Evolutionary conservation across 2,113 vertebrate genomes (phyloP).

Genomic region (Oceanites oceanicus): DNA sequence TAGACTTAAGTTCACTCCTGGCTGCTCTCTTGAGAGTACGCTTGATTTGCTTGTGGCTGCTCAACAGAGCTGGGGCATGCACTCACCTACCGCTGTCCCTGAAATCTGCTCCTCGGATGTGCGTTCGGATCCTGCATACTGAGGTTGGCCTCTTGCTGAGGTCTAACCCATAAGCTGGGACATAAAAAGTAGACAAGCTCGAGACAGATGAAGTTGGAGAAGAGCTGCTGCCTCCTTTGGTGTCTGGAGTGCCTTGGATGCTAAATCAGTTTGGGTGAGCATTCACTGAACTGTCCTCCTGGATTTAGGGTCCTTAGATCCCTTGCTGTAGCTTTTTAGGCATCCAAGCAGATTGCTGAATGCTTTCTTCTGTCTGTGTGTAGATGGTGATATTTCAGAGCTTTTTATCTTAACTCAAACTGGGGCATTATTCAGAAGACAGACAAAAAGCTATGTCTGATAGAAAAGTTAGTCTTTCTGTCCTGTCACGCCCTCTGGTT

Average conservation of each 20-base stretch:
- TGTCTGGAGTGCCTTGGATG: not conserved
- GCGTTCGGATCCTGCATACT: accelerated
- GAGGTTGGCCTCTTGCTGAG: not conserved
- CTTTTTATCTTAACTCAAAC: not conserved
- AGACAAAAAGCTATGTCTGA: not conserved
- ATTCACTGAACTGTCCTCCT: not conserved
- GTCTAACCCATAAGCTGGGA: not conserved
- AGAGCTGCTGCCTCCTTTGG: not conserved
- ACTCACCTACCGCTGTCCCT: accelerated
- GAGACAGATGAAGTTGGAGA: not conserved
- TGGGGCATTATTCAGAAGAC: not conserved
- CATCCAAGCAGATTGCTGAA: not conserved
- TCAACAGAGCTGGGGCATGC: not conserved
- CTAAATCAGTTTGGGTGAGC: not conserved
- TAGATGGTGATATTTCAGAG: not conserved
- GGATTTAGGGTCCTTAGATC: not conserved
- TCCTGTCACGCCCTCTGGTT: not conserved
- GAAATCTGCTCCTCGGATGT: not conserved
- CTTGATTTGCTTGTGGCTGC: not conserved
- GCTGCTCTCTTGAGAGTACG: not conserved
- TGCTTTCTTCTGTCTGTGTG: not conserved
- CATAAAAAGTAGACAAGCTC: not conserved
- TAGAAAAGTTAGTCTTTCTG: not conserved
- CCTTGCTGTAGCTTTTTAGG: not conserved
- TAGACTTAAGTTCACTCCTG: not conserved